Base-by-base conservation (phyloP, 2,113 vertebrate genomes). In the Hassar affinis region DNA sequence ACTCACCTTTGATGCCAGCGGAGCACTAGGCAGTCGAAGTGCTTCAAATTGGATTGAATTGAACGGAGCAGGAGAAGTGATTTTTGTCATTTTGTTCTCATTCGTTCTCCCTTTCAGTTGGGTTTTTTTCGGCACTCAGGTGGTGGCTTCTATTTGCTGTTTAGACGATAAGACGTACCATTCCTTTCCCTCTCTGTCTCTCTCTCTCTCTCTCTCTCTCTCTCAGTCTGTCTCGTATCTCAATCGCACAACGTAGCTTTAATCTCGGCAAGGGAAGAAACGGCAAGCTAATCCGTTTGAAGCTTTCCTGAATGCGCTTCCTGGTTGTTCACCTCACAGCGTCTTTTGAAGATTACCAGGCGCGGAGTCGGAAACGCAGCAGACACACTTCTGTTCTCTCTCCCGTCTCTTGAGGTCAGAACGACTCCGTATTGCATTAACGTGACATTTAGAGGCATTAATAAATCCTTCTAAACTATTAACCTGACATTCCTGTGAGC, bases 391-490 rank as follows among this genome's bases (percentile, higher is more conserved):
- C 14, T 49, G 45, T 27, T 20, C 66, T 15, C 11, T 56, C 52
- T 6, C 20, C n/a, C 5, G 33, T 20, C 49, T 72, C 22, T 45
- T 12, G 51, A 74, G 54, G 75, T 57, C 68, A 45, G 68, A n/a
- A 35, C 49, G 47, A 33, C 56, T 49, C 45, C 56, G 18, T 51
- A 49, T 75, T 75, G 42, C 57, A 42, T 81, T 81, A 71, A 81
- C 33, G 33, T 56, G 79, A 69, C 79, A 71, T 42, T 71, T 68
- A 11, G 33, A 56, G 35, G 33, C 64, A 56, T 81, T 81, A 81
- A 81, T 42, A 54, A 69, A 68, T 38, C 62, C 30, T 38, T 80
- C 62, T 6, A 25, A 78, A n/a, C 45, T 80, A 69, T 80, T 54
- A 68, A 68, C 30, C 49, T n/a, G 45, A 69, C 51, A 17, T 54